Conservation (phyloP, 2,797 vertebrate genomes). For the Ispidina lecontei region DNA sequence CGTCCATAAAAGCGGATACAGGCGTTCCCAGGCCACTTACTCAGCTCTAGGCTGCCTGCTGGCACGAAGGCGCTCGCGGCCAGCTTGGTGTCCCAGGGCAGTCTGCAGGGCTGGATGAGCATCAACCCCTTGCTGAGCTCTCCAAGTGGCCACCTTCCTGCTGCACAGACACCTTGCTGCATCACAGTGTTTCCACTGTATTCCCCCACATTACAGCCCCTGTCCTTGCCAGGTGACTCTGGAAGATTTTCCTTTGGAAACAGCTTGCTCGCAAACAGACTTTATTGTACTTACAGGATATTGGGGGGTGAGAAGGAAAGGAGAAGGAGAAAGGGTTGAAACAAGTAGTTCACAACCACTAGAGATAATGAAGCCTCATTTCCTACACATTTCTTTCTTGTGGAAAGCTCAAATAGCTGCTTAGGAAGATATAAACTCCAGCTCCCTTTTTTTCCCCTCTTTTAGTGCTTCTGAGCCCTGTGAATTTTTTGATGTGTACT, state of each 20-base stretch:
- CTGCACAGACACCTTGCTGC: background rate
- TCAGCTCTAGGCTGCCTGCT: constrained; percentile 29
- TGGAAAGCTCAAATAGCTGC: background rate
- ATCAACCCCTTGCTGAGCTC: background rate
- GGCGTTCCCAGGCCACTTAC: background rate
- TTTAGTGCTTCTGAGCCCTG: background rate
- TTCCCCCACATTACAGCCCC: background rate
- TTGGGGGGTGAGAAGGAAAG: background rate
- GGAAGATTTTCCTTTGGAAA: background rate
- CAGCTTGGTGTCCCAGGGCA: constrained; percentile 42
- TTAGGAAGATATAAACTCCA: background rate
- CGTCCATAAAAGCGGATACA: constrained; percentile 4
- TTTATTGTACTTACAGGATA: background rate
- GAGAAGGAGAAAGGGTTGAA: background rate
- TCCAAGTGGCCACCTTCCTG: constrained; percentile 20
- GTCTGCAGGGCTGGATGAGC: background rate
- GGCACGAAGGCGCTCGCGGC: constrained; percentile 5
- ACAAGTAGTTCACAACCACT: background rate
- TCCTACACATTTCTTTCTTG: background rate
- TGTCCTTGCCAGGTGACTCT: background rate
- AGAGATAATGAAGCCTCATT: background rate
- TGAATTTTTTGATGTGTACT: background rate
- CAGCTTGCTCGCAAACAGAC: background rate
- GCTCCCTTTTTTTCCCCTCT: too few relatives aligned
- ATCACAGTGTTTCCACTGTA: background rate